A percentile compares a stretch with the other conserved stretches of the same genome.
Conservation (phyloP, 1,140 invertebrate genomes). For the Colletes gigas region DNA sequence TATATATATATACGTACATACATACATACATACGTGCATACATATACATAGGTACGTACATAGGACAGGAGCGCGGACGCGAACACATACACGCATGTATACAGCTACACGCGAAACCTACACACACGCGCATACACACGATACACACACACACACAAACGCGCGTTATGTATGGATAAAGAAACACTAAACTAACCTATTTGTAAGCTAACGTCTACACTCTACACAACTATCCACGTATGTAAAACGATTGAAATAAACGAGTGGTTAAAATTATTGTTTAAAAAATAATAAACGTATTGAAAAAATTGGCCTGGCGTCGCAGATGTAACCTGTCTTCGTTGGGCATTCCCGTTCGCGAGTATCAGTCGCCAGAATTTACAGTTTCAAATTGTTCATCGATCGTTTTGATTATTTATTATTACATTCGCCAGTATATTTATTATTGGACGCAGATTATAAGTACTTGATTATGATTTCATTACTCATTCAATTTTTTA, state of each 20-base stretch:
- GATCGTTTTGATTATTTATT: too few relatives aligned
- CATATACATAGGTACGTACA: background rate
- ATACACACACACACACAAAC: constrained; percentile 29
- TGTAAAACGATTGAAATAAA: constrained; percentile 79
- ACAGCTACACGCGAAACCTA: background rate
- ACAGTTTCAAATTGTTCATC: too few relatives aligned
- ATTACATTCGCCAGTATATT: too few relatives aligned
- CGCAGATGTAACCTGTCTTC: constrained; percentile 28
- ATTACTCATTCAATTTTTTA: too few relatives aligned
- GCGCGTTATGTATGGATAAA: constrained; percentile 76
- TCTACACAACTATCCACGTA: constrained; percentile 80
- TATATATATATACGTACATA: constrained; percentile 23
- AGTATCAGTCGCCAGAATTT: background rate
- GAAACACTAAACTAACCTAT: constrained; percentile 81
- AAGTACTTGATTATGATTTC: too few relatives aligned
- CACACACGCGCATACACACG: constrained; percentile 1
- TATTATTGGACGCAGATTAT: too few relatives aligned
- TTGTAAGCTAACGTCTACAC: constrained; percentile 83
- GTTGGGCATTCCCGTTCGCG: background rate
- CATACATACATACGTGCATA: constrained; percentile 34
- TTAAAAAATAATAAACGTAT: constrained; percentile 78
- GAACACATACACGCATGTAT: constrained; percentile 46
- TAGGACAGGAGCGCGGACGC: background rate
- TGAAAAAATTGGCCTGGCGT: constrained; percentile 51
- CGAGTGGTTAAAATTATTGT: constrained; percentile 80